phyloP scores from a whole-genome alignment of 2,888 invertebrate species.

The Ischnus inquisitorius region DNA sequence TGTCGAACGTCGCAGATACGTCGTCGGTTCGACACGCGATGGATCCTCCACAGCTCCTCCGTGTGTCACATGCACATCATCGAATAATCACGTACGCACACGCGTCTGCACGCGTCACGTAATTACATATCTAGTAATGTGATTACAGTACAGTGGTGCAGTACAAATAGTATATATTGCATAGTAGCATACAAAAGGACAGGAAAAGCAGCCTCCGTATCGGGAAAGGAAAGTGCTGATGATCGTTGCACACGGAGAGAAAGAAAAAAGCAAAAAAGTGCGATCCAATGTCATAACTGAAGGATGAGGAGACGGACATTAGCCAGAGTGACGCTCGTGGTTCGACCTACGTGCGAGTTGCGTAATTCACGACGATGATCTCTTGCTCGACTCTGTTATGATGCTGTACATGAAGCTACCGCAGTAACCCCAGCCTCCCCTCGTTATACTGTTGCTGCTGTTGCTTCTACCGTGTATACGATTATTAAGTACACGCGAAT shows the following conservation, averaged over 20 bases:
- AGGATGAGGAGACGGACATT: conserved; percentile 53
- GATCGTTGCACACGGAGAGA: conserved; percentile 40
- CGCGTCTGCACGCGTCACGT: conserved; percentile 66
- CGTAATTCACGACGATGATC: conserved; percentile 58
- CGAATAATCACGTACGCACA: conserved; percentile 66
- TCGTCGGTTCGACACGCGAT: conserved; percentile 20
- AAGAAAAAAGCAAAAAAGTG: conserved; percentile 31
- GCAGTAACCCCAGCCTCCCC: conserved; percentile 29
- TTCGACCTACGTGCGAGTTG: conserved; percentile 64
- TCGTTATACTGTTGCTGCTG: conserved; percentile 54
- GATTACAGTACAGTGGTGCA: conserved; percentile 39
- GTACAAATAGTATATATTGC: conserved; percentile 16
- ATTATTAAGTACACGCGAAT: conserved; percentile 60
- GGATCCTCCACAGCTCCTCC: conserved; percentile 4
- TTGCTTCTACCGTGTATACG: conserved; percentile 31
- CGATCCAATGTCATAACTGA: conserved; percentile 64
- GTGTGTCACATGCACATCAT: conserved; percentile 48
- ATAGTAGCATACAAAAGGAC: conserved; percentile 13
- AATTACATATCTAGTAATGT: conserved; percentile 62
- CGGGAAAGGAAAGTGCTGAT: conserved; percentile 63
- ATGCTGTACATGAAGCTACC: conserved; percentile 31
- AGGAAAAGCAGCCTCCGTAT: conserved; percentile 60
- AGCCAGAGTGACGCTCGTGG: conserved; percentile 45
- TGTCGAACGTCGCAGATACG: conserved; percentile 12
- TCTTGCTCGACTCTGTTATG: conserved; percentile 19